Base-by-base conservation (phyloP, 2,113 vertebrate genomes). In the Dipodomys ordii region DNA sequence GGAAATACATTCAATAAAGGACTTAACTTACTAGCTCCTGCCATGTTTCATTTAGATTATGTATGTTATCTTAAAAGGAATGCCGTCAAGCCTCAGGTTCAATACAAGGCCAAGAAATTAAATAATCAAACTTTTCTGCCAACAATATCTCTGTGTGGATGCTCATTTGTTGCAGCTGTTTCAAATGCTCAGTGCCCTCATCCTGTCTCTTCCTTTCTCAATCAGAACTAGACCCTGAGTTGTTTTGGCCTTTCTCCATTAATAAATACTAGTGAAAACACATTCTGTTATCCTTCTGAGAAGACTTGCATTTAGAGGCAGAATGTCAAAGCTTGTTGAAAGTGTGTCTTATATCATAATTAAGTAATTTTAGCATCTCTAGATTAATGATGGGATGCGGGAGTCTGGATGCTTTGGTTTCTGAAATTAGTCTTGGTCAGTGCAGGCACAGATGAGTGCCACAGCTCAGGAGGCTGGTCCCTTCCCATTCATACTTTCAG, bases 101-200 rank as follows among this genome's bases (percentile, higher is more conserved):
- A 67, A 32, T 19, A 64, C 83, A 67, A 44, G 72, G 32, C 15
- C 13, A 25, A 12, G 18, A 39, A 81, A 62, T 53, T 32, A 28
- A 67, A 68, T 76, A 78, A 39, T 30, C 18, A 25, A 15, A 62
- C 3, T 18, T 23, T 35, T 83, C 64, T 53, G 20, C 67, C 49
- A 49, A 39, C 2, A 0, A 5, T 64, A 64, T 13, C 46, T 2
- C 65, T 57, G 19, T 13, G 15, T 13, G 53, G 15, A 18, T 57
- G 53, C 6, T 89, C 32, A 22, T 23, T 49, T 69, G 49, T 28
- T 68, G 39, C 15, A 28, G 35, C 28, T 57, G 22, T 73, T 78
- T 86, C 32, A 39, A 30, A n/a, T 15, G 2, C 28, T n/a, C 44
- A 2, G 2, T 5, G 53, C 44, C 23, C 15, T 83, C 81, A 27